Evolutionary conservation across 2,888 invertebrate species (phyloP), one percentile per base, ranked within the genome.

Genomic region (Campoplex capitator): DNA sequence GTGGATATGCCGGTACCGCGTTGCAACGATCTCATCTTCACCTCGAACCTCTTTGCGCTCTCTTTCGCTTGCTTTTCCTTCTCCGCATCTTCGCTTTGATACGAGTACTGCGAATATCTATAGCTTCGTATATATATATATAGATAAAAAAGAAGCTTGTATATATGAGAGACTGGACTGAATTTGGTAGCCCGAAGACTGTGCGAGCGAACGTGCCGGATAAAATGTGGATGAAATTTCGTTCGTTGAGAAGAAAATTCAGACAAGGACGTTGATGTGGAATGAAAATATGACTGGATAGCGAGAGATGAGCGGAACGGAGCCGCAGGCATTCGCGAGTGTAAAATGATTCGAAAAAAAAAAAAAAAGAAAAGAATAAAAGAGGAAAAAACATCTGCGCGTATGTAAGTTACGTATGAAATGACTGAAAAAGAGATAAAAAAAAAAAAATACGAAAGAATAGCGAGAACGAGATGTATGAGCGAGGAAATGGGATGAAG

Each of bases 11-110:
- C 82, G 83, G 86, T 89, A 88, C 84, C 78, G 23, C 23, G 48
- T 58, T 56, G 77, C 85, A 89, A 84, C 87, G 88, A 87, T 85
- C 88, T 85, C 88, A 86, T 88, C 85, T 86, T 54, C 68, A 54
- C 70, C 85, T 83, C 79, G 70, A 82, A 73, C 74, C 86, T 79
- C 88, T 83, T 81, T 65, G 87, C 86, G 23, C 23, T 23, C 23
- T 88, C 85, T 84, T 76, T 86, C 88, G 82, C 84, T 86, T 70
- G 54, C 82, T 77, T 76, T 28, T 82, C 65, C 35, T 48, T 77
- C 68, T 56, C 71, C 48, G n/a, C 42, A 23, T 9, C 42, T 6
- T 38, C 48, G n/a, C 67, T 84, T 87, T 87, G 78, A 78, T 74
- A 82, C 74, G 1, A 35, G 35, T 23, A 23, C 23, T 23, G 23